Base-by-base conservation (phyloP, 2,113 vertebrate genomes). In the Phylloscopus whistleri region DNA sequence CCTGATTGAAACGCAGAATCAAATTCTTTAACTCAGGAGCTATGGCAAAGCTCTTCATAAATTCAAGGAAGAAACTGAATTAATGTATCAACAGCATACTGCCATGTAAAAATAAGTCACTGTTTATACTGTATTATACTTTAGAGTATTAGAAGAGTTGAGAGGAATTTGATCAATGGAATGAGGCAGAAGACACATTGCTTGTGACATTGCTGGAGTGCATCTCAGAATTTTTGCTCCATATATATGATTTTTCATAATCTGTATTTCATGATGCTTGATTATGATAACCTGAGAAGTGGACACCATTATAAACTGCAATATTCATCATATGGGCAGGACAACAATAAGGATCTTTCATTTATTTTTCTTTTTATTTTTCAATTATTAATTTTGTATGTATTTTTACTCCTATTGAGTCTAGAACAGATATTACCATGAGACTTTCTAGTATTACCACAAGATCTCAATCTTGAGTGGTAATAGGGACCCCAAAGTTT, bases 101-200 rank as follows among this genome's bases (percentile, higher is more conserved):
- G 46, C 26, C 49, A n/a, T n/a, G 35, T 16, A 83, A 53, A 88
- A 93, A 86, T 92, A 96, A 93, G 67, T 83, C 67, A 92, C 43
- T 70, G 14, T 67, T 93, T 86, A 62, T 77, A 56, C 22, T 64
- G 30, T 56, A 69, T 37, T 60, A 59, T 31, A 53, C 41, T 56
- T 91, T 33, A 35, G 20, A 69, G 14, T 80, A 55, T 80, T 76
- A 86, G 37, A 78, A 76, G 44, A 72, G 27, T 48, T 75, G 48
- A 82, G 52, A 91, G 35, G 64, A 89, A 79, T 76, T 75, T 89
- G 58, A 75, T 44, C 41, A 76, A 75, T 64, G 24, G 21, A 84
- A 48, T 67, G 91, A 87, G 30, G 26, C 59, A 84, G 31, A 43
- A 70, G 27, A 28, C 4, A 22, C 35, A 64, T 56, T 75, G 18